These are phyloP conservation scores for Caenorhabditis latens DNA, from an alignment of 1,140 invertebrate genomes.

Conservation along the genomic window DNA sequence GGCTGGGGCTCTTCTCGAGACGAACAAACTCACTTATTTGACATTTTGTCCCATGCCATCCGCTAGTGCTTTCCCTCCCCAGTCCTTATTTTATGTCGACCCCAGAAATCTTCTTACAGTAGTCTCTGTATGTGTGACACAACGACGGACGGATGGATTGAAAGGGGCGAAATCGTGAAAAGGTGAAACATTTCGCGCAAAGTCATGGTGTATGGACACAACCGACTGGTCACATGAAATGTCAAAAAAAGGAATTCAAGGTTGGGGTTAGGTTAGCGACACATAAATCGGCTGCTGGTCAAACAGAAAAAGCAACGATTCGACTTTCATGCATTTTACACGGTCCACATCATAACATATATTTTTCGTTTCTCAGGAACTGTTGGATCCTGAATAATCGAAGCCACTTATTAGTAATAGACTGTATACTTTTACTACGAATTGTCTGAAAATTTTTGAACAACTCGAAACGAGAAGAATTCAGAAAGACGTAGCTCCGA, in stretches of 20 bases:
- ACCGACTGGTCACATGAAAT: conserved; percentile 52
- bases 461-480: too few species aligned
- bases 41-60: conserved; percentile 20
- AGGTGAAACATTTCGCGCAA: conserved; percentile 56
- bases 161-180: not conserved
- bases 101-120: not conserved
- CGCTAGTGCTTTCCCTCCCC: not conserved
- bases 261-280: conserved; percentile 41
- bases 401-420: too few species aligned
- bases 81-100: not conserved
- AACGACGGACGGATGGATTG: not conserved
- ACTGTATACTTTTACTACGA: too few species aligned
- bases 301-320: not conserved
- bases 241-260: conserved; percentile 33
- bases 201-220: conserved; percentile 54
- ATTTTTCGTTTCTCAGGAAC: too few species aligned
- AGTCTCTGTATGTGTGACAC: not conserved
- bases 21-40: conserved; percentile 56
- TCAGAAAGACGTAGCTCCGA: too few species aligned
- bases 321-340: not conserved
- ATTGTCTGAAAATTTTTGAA: too few species aligned
- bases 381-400: too few species aligned
- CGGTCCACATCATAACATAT: too few species aligned
- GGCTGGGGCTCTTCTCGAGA: conserved; percentile 11
- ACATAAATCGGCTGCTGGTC: not conserved